Conservation (phyloP, 2,113 vertebrate species). For the Acanthisitta chloris region DNA sequence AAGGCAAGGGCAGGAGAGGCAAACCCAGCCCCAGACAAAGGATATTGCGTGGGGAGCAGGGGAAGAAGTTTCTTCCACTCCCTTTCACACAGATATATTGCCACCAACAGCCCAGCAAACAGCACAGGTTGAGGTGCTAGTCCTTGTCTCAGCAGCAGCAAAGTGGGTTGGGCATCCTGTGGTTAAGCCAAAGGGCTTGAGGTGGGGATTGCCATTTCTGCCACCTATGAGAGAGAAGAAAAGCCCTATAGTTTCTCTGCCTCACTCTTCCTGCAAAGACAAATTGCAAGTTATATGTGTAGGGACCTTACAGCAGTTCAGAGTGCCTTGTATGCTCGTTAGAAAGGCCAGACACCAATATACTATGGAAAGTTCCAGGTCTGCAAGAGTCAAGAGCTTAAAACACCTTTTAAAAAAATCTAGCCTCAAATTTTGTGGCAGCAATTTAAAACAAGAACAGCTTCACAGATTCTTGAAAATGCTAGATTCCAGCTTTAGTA, state of each 20-base stretch:
- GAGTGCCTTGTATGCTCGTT: rapidly evolving
- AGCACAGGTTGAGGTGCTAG: background rate
- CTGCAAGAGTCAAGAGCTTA: background rate
- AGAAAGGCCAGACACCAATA: background rate
- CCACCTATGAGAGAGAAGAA: background rate
- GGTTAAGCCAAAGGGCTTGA: background rate
- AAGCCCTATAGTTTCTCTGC: background rate
- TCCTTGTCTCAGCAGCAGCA: background rate
- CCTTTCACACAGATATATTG: background rate
- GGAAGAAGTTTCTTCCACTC: background rate
- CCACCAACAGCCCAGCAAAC: background rate
- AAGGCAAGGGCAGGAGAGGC: background rate
- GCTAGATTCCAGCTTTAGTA: background rate
- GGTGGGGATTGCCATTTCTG: background rate
- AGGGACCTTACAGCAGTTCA: background rate
- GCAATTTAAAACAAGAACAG: background rate
- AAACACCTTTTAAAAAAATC: background rate
- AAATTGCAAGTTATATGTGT: background rate
- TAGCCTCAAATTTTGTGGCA: background rate
- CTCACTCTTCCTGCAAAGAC: background rate
- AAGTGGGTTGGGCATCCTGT: background rate
- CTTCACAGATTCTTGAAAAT: background rate
- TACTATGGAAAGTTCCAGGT: background rate
- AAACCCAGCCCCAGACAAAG: background rate
- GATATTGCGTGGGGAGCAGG: background rate